phyloP scores from a whole-genome alignment of 1,140 invertebrate species.

The Heliothis subflexa region DNA sequence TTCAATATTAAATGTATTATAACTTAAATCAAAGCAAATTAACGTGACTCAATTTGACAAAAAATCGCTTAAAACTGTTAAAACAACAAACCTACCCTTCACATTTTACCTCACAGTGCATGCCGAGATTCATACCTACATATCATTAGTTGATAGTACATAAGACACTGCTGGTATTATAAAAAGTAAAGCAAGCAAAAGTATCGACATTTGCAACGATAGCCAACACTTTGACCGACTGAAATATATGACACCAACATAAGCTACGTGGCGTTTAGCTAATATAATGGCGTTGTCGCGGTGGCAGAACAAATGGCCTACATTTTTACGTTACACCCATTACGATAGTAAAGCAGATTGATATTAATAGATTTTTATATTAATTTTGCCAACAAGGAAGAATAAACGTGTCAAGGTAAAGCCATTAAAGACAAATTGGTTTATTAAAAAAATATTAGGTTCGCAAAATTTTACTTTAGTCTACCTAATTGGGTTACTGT shows the following conservation, averaged over 20 bases:
- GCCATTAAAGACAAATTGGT: slow-evolving; percentile 9
- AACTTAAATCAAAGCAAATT: no score
- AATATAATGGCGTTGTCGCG: slow-evolving; percentile 53
- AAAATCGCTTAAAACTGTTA: no score
- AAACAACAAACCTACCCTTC: neutral
- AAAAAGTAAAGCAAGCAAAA: neutral
- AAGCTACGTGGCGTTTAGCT: slow-evolving; percentile 51
- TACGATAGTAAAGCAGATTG: slow-evolving; percentile 11
- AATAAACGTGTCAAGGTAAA: slow-evolving; percentile 10
- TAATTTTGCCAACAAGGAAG: slow-evolving; percentile 15
- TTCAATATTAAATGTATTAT: no score
- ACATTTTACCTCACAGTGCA: no score
- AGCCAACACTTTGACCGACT: neutral
- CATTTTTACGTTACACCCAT: slow-evolving; percentile 22
- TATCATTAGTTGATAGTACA: no score
- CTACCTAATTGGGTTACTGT: no score
- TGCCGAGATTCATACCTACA: no score
- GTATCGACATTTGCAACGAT: slow-evolving; percentile 22
- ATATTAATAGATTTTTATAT: slow-evolving; percentile 36
- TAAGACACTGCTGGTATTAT: neutral
- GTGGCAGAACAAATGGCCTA: slow-evolving; percentile 45
- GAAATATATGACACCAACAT: slow-evolving; percentile 41
- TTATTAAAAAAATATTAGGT: neutral
- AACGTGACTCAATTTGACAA: no score
- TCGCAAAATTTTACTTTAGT: neutral